These are phyloP conservation scores for Drosophila fuyamai DNA, from an alignment of 1,140 invertebrate genomes.

Conservation along the genomic window DNA sequence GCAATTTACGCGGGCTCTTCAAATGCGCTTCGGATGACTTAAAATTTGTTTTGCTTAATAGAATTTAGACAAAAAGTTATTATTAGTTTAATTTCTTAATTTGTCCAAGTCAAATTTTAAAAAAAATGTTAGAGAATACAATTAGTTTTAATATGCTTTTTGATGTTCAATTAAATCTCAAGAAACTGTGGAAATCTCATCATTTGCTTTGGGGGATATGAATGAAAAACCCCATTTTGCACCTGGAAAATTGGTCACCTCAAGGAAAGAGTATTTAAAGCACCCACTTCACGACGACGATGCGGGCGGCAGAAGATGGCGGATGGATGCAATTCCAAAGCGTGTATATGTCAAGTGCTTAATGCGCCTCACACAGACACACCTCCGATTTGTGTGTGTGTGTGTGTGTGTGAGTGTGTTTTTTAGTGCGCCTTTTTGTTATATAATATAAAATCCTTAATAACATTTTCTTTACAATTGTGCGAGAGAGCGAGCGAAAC, in stretches of 20 bases:
- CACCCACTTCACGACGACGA: neutral
- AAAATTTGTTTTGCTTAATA: neutral
- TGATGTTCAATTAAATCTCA: too few species aligned
- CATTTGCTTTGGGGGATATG: too few species aligned
- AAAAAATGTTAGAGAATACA: neutral
- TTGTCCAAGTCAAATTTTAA: too few species aligned
- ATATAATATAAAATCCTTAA: constrained; percentile 83
- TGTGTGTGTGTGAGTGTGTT: constrained; percentile 21
- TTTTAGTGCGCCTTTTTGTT: constrained; percentile 80
- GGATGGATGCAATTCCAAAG: constrained; percentile 43
- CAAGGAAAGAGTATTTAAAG: constrained; percentile 1
- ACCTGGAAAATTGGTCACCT: neutral
- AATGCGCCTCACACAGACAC: constrained; percentile 52
- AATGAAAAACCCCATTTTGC: neutral
- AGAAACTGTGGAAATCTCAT: too few species aligned
- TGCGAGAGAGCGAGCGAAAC: constrained; percentile 16
- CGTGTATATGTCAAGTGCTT: constrained; percentile 72
- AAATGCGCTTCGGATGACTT: too few species aligned
- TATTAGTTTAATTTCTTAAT: too few species aligned
- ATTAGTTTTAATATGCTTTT: neutral
- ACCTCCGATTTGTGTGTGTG: neutral
- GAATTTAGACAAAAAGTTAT: too few species aligned
- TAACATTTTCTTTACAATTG: constrained; percentile 83
- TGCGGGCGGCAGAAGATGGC: constrained; percentile 7
- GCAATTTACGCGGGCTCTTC: neutral